Evolutionary conservation across 2,113 vertebrate genomes (phyloP).

Genomic region (Vombatus ursinus): DNA sequence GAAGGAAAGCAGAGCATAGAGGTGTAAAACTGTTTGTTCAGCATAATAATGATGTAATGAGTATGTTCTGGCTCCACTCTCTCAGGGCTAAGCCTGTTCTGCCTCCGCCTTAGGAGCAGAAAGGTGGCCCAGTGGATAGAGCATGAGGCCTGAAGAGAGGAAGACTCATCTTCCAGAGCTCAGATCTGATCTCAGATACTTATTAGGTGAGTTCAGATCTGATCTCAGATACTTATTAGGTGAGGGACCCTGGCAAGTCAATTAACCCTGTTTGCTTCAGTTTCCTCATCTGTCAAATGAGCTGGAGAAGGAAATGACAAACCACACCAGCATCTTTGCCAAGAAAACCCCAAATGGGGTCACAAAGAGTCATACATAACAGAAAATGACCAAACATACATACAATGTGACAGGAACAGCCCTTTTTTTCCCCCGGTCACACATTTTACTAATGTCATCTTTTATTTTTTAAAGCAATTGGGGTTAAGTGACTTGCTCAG

Average conservation of each 20-base stretch:
- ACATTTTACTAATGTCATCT: neutral
- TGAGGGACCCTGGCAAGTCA: too few species aligned
- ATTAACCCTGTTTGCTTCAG: too few species aligned
- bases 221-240: too few species aligned
- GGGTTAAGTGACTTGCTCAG: too few species aligned
- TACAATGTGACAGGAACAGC: neutral
- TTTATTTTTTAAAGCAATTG: neutral
- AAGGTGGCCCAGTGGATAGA: neutral
- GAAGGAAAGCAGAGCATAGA: neutral
- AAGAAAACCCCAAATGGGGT: too few species aligned
- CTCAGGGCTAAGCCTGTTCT: neutral
- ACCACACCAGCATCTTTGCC: too few species aligned
- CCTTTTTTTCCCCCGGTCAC: neutral
- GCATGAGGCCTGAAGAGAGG: too few species aligned
- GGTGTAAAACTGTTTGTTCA: neutral
- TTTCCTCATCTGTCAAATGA: too few species aligned
- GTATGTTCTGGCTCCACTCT: neutral
- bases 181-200: neutral
- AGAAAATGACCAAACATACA: too few species aligned
- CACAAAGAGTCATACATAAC: too few species aligned
- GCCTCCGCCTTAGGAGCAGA: neutral
- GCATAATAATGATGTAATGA: neutral
- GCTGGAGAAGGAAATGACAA: too few species aligned
- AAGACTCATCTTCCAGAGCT: too few species aligned
- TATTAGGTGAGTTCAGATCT: neutral